phyloP scores from a whole-genome alignment of 2,888 invertebrate species.

The Isotomurus palustris region DNA sequence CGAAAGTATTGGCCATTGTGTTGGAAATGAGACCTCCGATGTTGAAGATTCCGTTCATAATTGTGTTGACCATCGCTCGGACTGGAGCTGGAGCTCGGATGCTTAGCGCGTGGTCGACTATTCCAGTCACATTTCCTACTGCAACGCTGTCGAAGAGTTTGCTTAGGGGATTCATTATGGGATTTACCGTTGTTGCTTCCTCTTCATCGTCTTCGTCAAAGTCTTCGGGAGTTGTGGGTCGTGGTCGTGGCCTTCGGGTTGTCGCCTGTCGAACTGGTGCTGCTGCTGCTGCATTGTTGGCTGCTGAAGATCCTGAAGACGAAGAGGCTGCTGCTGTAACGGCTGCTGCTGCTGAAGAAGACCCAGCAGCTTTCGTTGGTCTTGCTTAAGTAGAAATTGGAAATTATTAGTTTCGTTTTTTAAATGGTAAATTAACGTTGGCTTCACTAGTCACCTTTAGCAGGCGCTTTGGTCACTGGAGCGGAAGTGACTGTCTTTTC shows the following conservation, averaged over 20 bases:
- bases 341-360: neutral
- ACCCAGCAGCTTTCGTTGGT: neutral
- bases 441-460: no score
- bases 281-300: neutral
- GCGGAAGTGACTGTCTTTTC: no score
- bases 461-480: no score
- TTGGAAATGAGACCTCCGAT: no score
- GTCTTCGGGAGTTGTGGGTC: constrained; percentile 16
- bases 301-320: neutral
- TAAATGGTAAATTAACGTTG: no score
- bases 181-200: constrained; percentile 6
- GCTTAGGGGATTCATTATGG: constrained; percentile 18
- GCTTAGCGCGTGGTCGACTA: constrained; percentile 19
- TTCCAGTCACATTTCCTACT: constrained; percentile 21
- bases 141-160: constrained; percentile 19
- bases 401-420: no score
- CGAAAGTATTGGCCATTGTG: no score
- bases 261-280: neutral
- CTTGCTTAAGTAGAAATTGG: neutral
- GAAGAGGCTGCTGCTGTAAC: constrained; percentile 1
- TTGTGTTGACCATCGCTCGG: constrained; percentile 19
- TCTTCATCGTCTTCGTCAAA: constrained; percentile 12
- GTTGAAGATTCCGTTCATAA: constrained; percentile 20
- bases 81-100: constrained; percentile 23
- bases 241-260: neutral